These are phyloP conservation scores for Autographa pulchrina DNA, from an alignment of 2,888 invertebrate genomes.

Conservation along the genomic window DNA sequence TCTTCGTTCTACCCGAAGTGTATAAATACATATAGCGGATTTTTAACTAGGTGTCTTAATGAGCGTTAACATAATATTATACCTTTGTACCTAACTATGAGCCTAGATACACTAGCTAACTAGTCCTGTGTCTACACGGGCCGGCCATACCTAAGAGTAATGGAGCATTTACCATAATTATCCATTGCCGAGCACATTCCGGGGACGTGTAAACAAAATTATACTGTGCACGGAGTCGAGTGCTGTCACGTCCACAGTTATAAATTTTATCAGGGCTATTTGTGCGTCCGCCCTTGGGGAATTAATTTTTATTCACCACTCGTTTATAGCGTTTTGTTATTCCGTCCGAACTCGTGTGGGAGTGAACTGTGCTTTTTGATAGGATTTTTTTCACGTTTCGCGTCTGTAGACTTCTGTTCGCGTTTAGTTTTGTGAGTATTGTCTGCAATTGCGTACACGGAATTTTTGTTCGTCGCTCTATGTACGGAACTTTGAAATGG, in stretches of 20 bases:
- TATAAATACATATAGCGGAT: too few relatives aligned
- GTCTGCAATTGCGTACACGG: slow-evolving; percentile 10
- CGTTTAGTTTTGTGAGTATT: slow-evolving; percentile 19
- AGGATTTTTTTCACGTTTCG: slow-evolving; percentile 29
- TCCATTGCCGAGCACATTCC: slow-evolving; percentile 73
- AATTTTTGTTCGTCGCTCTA: neutral
- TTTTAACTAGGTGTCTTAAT: too few relatives aligned
- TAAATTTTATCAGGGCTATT: slow-evolving; percentile 68
- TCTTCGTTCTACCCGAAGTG: too few relatives aligned
- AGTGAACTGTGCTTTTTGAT: slow-evolving; percentile 26
- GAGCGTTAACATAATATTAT: too few relatives aligned
- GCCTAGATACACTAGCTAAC: neutral
- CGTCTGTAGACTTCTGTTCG: slow-evolving; percentile 8
- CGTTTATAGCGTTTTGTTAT: slow-evolving; percentile 60
- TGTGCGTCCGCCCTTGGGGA: slow-evolving; percentile 61
- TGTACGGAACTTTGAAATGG: neutral
- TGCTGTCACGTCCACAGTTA: slow-evolving; percentile 62
- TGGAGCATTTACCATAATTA: slow-evolving; percentile 76
- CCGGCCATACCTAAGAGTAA: slow-evolving; percentile 63
- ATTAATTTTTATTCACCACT: slow-evolving; percentile 66
- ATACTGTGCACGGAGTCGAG: slow-evolving; percentile 68
- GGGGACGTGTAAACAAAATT: slow-evolving; percentile 72
- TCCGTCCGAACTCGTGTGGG: slow-evolving; percentile 28
- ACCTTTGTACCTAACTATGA: too few relatives aligned
- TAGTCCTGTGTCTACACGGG: slow-evolving; percentile 11